Evolutionary conservation across 1,140 invertebrate species (phyloP).

Genomic region (Pseudomyrmex concolor): DNA sequence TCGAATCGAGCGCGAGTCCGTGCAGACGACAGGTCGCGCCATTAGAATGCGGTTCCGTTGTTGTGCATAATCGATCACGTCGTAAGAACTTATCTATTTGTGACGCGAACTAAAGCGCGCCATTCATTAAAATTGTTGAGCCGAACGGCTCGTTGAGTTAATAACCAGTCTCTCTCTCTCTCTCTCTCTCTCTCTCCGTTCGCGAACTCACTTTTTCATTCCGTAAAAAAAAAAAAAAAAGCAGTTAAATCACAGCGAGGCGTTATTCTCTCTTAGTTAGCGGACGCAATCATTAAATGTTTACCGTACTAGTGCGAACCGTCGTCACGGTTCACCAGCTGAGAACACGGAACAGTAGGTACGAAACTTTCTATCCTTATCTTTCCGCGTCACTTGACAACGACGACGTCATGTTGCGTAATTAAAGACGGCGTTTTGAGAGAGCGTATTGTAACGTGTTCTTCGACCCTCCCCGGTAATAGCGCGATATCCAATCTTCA

Average conservation of each 20-base stretch:
- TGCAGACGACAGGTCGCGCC: slow-evolving; percentile 8
- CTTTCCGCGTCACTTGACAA: slow-evolving; percentile 14
- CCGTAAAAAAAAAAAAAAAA: no score
- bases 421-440: slow-evolving; percentile 19
- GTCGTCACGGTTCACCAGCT: neutral
- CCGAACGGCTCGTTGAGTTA: neutral
- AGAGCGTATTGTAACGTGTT: neutral
- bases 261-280: no score
- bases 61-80: slow-evolving; percentile 50
- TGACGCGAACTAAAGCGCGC: no score
- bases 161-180: neutral
- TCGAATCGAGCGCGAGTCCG: neutral
- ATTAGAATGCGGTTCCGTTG: slow-evolving; percentile 56
- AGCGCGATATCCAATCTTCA: slow-evolving; percentile 47
- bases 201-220: neutral
- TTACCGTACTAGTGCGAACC: neutral
- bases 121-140: neutral
- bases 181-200: no score
- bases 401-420: neutral
- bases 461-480: neutral
- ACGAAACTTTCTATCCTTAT: neutral
- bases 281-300: neutral
- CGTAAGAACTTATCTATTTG: slow-evolving; percentile 39
- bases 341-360: neutral
- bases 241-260: no score